Base-by-base conservation (phyloP, 2,113 vertebrate genomes). In the Malurus melanocephalus region DNA sequence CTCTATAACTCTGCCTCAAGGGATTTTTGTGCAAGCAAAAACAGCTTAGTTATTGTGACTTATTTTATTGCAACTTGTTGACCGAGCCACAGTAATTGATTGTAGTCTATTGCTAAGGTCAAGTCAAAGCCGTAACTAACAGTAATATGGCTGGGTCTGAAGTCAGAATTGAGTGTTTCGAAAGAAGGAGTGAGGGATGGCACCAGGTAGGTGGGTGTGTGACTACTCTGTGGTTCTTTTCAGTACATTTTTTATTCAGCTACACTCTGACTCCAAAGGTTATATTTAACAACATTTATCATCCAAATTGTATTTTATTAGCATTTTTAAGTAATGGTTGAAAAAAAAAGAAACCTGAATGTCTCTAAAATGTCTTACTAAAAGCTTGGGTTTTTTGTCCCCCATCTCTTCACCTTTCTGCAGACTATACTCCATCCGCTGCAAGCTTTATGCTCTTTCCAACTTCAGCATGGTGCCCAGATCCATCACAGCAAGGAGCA, bases 401-500 rank as follows among this genome's bases (percentile, higher is more conserved):
- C 48, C 5, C 15, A 35, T 14, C 33, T 32, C 6, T 87, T 92
- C 48, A 23, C 42, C 69, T 81, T 92, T 94, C 65, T 88, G 62
- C 96, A 99, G 99, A 98, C 98, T 61, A 96, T 99, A 61, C 97
- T 99, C 79, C 98, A 97, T 86, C 99, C 99, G 10, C 98, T 99
- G 84, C 98, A 97, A 91, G 99, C 99, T 38, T 96, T 99, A n/a
- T 99, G 99, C 77, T 97, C 98, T 89, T 99, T 99, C 96, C 99
- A 99, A 91, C 98, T 99, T 92, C 98, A 99, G 91, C 98, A 99
- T 77, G 99, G 99, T 48, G 99, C 99, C 92, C 98, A 99, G 94
- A 94, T 99, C 60, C 99, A 99, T 85, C 98, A 99, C 96, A 99
- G 99, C 97, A 99, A 99, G 91, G 99, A 99, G 38, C 98, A 99